Evolutionary conservation across 2,888 invertebrate species (phyloP).

Genomic region (Ceriagrion tenellum): DNA sequence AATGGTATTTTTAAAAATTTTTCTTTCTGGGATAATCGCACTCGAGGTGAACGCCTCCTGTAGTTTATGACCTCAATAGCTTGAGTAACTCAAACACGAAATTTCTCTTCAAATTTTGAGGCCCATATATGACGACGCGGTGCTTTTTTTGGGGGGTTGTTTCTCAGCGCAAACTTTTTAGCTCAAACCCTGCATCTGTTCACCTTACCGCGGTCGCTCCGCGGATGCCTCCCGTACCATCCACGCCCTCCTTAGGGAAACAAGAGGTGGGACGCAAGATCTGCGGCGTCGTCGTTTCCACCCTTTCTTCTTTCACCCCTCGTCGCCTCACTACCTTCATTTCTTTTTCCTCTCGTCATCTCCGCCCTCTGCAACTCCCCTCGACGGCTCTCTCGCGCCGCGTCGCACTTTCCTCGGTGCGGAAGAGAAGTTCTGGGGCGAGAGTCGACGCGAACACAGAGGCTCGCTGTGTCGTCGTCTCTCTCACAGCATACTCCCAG

Average conservation of each 20-base stretch:
- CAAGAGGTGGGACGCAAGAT: background rate
- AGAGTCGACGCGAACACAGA: background rate
- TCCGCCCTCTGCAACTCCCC: background rate
- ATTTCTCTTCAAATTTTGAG: no score
- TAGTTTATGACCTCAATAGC: no score
- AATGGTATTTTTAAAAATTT: no score
- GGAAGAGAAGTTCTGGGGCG: background rate
- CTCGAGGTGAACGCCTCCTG: no score
- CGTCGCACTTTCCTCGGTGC: background rate
- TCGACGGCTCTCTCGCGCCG: background rate
- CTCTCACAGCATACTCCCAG: no score
- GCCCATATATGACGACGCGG: no score
- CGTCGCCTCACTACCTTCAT: constrained; percentile 10
- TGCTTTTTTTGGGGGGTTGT: no score
- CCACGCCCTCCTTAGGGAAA: background rate
- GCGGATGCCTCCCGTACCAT: background rate
- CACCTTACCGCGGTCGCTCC: background rate
- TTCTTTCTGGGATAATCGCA: no score
- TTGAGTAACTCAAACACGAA: no score
- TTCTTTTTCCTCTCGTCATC: background rate
- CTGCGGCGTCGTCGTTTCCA: background rate
- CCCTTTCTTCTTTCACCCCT: background rate
- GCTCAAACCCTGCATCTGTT: background rate
- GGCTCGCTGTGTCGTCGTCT: background rate
- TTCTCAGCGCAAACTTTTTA: background rate